Percentiles rank a stretch among this genome's conserved stretches.
These are phyloP conservation scores for Orycteropus afer DNA, from an alignment of 2,113 vertebrate species.

Conservation along the genomic window DNA sequence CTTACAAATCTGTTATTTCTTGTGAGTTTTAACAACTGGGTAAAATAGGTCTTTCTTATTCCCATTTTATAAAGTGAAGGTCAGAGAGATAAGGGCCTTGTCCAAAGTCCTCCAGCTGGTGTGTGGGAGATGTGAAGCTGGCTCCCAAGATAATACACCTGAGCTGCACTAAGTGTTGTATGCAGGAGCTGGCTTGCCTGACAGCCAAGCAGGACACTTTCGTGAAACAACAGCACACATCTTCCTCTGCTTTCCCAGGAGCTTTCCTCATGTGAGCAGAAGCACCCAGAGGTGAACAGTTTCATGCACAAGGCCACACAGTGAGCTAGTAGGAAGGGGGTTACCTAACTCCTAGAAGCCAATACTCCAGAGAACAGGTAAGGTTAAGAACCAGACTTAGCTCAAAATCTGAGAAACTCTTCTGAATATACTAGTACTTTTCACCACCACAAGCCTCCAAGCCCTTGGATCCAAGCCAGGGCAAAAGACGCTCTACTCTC, in stretches of 20 bases:
- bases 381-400: neutral
- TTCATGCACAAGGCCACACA: neutral
- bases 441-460: neutral
- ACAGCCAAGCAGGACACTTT: neutral
- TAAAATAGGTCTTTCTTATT: neutral
- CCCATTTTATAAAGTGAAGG: neutral
- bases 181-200: neutral
- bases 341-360: neutral
- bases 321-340: neutral
- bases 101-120: neutral
- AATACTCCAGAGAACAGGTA: neutral
- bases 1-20: neutral
- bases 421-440: neutral
- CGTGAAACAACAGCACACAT: neutral
- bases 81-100: neutral
- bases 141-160: no score
- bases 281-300: neutral
- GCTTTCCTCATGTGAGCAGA: neutral
- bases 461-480: neutral
- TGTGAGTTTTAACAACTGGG: neutral
- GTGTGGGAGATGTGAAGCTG: neutral
- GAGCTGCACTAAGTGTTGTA: neutral
- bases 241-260: rapidly evolving
- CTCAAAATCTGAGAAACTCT: neutral
- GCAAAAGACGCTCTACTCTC: neutral